Percentiles rank a stretch among this genome's conserved stretches.
Evolutionary conservation across 2,797 vertebrate species (phyloP).

Genomic region (Toxotes lorentzi): DNA sequence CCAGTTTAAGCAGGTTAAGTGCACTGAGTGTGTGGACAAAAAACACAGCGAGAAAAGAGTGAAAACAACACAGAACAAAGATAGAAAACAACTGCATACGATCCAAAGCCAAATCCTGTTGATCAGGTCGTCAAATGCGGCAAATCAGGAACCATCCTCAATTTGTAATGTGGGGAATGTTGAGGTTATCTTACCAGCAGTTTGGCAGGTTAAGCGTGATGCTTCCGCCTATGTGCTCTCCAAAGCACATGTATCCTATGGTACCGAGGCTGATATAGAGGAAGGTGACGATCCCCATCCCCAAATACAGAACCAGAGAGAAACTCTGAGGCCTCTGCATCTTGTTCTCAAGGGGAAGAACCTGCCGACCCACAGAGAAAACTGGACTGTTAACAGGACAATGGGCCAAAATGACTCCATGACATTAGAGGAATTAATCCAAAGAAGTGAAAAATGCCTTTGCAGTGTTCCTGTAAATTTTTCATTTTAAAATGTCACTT

Average conservation of each 20-base stretch:
- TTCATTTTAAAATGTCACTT: slow-evolving; percentile 30
- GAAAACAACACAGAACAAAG: too few species aligned
- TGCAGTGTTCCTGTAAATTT: neutral
- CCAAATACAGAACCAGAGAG: slow-evolving; percentile 87
- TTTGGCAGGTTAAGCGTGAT: slow-evolving; percentile 96
- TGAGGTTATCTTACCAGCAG: slow-evolving; percentile 90
- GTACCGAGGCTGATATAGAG: slow-evolving; percentile 93
- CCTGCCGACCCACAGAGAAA: slow-evolving; percentile 75
- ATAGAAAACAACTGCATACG: too few species aligned
- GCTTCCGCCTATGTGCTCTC: slow-evolving; percentile 87
- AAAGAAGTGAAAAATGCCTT: neutral
- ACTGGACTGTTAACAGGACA: neutral
- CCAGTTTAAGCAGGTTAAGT: too few species aligned
- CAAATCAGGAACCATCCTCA: too few species aligned
- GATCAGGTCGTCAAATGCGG: too few species aligned
- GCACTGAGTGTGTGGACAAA: too few species aligned
- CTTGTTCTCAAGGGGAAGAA: slow-evolving; percentile 97
- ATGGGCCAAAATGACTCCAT: neutral
- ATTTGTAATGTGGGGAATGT: too few species aligned
- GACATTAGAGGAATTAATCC: neutral
- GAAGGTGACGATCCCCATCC: slow-evolving; percentile 90
- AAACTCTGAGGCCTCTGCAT: slow-evolving; percentile 93
- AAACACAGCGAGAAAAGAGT: too few species aligned
- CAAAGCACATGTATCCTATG: slow-evolving; percentile 94
- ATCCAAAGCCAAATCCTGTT: too few species aligned